phyloP scores from a whole-genome alignment of 1,140 invertebrate species.

The Linepithema humile region DNA sequence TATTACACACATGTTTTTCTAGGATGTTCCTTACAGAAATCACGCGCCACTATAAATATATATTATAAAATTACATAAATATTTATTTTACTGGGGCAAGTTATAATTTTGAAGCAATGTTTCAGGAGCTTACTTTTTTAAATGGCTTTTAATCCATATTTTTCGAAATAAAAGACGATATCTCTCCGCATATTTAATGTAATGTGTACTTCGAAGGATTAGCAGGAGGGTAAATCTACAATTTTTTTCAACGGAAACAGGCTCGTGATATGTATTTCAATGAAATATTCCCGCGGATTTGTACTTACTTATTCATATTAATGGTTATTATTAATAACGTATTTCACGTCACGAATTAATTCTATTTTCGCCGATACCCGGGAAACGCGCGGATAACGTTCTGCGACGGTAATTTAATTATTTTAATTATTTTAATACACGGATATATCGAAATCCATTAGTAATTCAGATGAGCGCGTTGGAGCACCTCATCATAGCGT shows the following conservation, averaged over 20 bases:
- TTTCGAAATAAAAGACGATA: not conserved
- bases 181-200: not conserved
- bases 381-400: not conserved
- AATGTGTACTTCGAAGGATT: not conserved
- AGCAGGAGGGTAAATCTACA: not conserved
- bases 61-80: too few species aligned
- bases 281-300: slow-evolving; percentile 14
- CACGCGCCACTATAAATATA: too few species aligned
- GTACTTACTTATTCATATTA: not conserved
- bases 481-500: not conserved
- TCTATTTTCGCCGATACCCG: slow-evolving; percentile 17
- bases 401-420: slow-evolving; percentile 24
- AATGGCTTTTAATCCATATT: not conserved
- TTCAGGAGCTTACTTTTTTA: not conserved
- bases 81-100: too few species aligned
- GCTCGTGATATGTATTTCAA: not conserved
- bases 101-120: not conserved
- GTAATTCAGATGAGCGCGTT: slow-evolving; percentile 30
- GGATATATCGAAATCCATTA: slow-evolving; percentile 33
- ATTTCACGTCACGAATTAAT: slow-evolving; percentile 41
- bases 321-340: slow-evolving; percentile 18
- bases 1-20: too few species aligned
- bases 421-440: slow-evolving; percentile 34
- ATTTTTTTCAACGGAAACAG: slow-evolving; percentile 13
- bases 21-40: too few species aligned